Evolutionary conservation across 2,888 invertebrate species (phyloP).

Genomic region (Temnothorax unifasciatus): DNA sequence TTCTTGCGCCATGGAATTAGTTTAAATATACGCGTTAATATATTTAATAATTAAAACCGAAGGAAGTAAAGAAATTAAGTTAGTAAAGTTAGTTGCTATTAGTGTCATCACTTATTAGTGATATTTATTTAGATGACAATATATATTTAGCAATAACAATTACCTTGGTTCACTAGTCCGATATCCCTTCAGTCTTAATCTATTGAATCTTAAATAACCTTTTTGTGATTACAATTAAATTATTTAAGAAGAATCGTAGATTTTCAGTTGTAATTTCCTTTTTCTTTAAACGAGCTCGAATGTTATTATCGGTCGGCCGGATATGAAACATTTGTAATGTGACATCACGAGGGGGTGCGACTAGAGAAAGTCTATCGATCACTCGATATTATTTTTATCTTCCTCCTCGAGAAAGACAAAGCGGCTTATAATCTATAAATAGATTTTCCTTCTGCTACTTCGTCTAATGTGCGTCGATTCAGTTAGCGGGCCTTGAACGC

Average conservation of each 20-base stretch:
- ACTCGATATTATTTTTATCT: neutral
- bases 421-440: slow-evolving; percentile 38
- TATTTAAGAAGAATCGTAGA: neutral
- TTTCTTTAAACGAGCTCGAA: neutral
- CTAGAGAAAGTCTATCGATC: slow-evolving; percentile 20
- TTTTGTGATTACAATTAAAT: neutral
- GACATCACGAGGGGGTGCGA: neutral
- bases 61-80: neutral
- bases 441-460: slow-evolving; percentile 18
- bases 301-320: neutral
- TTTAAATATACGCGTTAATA: neutral
- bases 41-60: neutral
- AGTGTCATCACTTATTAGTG: neutral
- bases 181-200: neutral
- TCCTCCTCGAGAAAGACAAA: slow-evolving; percentile 5
- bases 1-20: neutral
- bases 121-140: neutral
- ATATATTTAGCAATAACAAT: neutral
- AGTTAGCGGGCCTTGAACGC: slow-evolving; percentile 22
- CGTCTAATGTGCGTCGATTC: slow-evolving; percentile 26
- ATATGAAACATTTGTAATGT: neutral
- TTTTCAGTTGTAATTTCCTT: neutral
- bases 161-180: no score
- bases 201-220: neutral
- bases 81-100: neutral